Percentiles rank a stretch among this genome's conserved stretches.
These are phyloP conservation scores for Pachymerium ferrugineum DNA, from an alignment of 2,888 invertebrate genomes.

Conservation along the genomic window DNA sequence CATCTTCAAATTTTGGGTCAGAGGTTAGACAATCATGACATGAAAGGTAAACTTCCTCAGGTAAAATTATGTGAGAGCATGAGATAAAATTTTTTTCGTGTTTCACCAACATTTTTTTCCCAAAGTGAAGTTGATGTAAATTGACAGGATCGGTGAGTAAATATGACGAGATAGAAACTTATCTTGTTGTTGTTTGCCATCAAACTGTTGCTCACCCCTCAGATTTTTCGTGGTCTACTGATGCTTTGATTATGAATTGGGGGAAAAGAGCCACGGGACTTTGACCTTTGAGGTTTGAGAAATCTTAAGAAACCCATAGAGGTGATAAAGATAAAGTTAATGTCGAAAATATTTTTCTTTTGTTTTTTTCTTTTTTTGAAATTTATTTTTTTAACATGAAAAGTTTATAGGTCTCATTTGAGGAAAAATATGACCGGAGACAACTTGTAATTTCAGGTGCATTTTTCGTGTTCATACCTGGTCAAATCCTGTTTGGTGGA, in stretches of 20 bases:
- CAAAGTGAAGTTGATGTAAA: background rate
- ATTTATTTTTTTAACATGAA: background rate
- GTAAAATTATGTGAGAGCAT: background rate
- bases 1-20: background rate
- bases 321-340: background rate
- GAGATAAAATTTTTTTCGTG: background rate
- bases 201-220: constrained; percentile 11
- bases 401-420: background rate
- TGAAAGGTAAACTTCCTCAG: constrained; percentile 10
- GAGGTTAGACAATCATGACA: constrained; percentile 10
- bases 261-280: background rate
- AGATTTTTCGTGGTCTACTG: background rate
- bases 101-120: background rate
- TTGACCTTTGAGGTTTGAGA: background rate
- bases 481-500: constrained; percentile 5
- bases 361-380: background rate
- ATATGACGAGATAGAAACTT: background rate
- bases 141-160: background rate
- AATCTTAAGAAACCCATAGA: background rate
- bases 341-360: no score
- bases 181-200: constrained; percentile 12
- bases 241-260: background rate
- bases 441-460: background rate
- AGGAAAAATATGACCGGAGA: background rate
- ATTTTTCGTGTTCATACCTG: constrained; percentile 6